Base-by-base conservation (phyloP, 2,113 vertebrate genomes). In the Notarius quadriscutis region DNA sequence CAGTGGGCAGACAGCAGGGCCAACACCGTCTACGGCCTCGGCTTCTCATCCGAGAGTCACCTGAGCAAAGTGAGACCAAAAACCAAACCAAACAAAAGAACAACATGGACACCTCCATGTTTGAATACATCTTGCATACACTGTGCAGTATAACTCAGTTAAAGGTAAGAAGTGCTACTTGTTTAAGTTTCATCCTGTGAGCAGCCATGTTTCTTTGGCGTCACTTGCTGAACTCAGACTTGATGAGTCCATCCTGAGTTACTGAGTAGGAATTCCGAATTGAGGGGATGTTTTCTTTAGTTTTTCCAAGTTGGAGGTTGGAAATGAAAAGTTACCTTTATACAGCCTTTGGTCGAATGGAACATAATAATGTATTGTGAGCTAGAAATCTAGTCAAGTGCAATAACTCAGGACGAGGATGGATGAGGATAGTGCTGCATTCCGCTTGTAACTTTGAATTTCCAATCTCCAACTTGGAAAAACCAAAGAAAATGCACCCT, bases 1-100 rank as follows among this genome's bases (percentile, higher is more conserved):
- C 98, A 99, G 62, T 99, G 98, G 98, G 98, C 98, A 48, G 98
- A 99, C 94, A 99, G 98, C 93, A 96, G 98, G 85, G 98, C 98
- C 0, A 99, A 99, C 94, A 99, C 98, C 7, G 98, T 99, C 84
- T 99, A 99, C 90, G 98, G 98, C 81, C 95, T 99, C 85, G 98
- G 98, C 93, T 99, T 99, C 95, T 97, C 97, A n/a, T 99, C 97
- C 1, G 98, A 99, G 92, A 95, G 97, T 91, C 97, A 98, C 91
- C 96, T 99, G 93, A 95, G 96, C 75, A 99, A 99, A 95, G 98
- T 99, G 93, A 91, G 92, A 25, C 3, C 7, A 3, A 60, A 81
- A 77, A 78, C 41, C 41, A 7, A 25, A 41, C 7, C 34, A 14
- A 18, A 41, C 34, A 1, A 41, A 20, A 30, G 30, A 30, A 11